Conservation (phyloP, 2,888 invertebrate species). For the Cheiracanthium punctorium region DNA sequence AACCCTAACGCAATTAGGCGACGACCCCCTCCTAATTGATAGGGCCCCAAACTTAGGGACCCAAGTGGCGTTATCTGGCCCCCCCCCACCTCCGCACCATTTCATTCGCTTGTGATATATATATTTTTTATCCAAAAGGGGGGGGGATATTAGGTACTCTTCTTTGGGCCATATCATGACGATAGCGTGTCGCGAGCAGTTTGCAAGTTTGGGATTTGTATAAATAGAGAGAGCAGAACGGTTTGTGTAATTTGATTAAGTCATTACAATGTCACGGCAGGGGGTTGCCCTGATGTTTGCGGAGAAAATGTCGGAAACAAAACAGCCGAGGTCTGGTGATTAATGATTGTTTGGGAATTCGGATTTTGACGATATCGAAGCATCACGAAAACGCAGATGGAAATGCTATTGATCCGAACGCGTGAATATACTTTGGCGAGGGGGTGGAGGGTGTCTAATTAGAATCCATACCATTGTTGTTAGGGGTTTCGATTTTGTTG, state of each 20-base stretch:
- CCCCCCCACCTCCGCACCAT: constrained; percentile 20
- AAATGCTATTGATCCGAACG: too few relatives aligned
- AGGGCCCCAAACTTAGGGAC: constrained; percentile 30
- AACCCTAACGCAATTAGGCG: constrained; percentile 60
- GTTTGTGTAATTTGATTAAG: constrained; percentile 60
- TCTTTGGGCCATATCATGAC: too few relatives aligned
- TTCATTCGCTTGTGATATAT: background rate
- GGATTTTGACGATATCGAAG: background rate
- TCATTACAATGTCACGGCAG: constrained; percentile 35
- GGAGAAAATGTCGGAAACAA: constrained; percentile 16
- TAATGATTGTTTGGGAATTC: constrained; percentile 29
- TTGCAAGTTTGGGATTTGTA: constrained; percentile 61
- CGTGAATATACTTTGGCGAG: too few relatives aligned
- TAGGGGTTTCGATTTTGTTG: too few relatives aligned
- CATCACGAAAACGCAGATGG: background rate
- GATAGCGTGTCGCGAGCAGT: constrained; percentile 1
- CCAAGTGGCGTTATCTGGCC: constrained; percentile 40
- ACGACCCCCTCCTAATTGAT: constrained; percentile 62
- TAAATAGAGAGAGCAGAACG: constrained; percentile 41
- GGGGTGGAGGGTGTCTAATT: too few relatives aligned
- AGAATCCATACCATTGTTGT: too few relatives aligned
- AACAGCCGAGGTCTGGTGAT: background rate
- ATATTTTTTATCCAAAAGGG: background rate
- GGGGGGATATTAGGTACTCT: background rate
- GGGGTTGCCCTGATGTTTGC: constrained; percentile 7